These are phyloP conservation scores for Schizopygopsis malacanthus DNA, from an alignment of 2,797 vertebrate species.

Conservation along the genomic window DNA sequence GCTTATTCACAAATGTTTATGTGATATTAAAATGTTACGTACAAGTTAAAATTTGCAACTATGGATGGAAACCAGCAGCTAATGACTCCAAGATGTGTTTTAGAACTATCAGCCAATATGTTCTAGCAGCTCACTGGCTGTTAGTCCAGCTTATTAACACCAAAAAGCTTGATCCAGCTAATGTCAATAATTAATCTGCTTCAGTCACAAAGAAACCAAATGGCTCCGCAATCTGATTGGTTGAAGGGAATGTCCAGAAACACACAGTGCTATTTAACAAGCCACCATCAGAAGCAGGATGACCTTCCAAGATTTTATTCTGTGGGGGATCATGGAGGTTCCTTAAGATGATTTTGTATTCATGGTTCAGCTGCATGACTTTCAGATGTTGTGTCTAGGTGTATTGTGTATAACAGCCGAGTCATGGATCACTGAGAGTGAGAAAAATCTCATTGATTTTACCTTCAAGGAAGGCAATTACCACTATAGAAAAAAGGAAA, in stretches of 20 bases:
- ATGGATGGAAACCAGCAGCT: neutral
- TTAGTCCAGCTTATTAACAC: neutral
- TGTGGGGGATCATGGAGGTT: neutral
- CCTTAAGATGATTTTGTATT: neutral
- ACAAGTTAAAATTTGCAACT: too few relatives aligned
- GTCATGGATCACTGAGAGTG: neutral
- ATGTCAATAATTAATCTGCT: neutral
- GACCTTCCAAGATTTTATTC: neutral
- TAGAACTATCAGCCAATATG: neutral
- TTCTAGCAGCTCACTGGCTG: neutral
- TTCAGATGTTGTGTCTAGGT: neutral
- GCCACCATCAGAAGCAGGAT: neutral
- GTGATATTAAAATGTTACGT: too few relatives aligned
- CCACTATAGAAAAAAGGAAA: neutral
- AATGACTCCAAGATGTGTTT: neutral
- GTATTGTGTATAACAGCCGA: neutral
- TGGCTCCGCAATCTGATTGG: too few relatives aligned
- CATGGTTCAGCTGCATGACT: neutral
- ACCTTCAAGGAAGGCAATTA: slow-evolving; percentile 18
- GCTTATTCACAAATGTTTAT: too few relatives aligned
- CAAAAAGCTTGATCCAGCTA: neutral
- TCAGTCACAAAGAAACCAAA: neutral
- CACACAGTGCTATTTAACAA: too few relatives aligned
- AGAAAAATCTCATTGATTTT: slow-evolving; percentile 17
- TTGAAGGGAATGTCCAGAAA: too few relatives aligned